Evolutionary conservation across 2,113 vertebrate species (phyloP).

Genomic region (Sula dactylatra): DNA sequence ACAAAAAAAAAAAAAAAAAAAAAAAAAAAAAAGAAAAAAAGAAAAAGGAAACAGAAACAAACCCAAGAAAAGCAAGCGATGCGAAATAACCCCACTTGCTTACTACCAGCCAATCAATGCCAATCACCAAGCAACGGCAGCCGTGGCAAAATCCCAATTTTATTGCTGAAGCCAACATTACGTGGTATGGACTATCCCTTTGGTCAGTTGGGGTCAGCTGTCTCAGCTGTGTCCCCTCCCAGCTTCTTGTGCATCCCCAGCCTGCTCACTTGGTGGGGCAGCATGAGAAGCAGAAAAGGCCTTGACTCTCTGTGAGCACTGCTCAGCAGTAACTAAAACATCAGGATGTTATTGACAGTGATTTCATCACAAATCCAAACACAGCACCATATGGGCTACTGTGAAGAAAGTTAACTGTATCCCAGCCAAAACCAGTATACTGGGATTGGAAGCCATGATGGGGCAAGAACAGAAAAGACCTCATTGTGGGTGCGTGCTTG

Average conservation of each 20-base stretch:
- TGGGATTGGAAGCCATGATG: accelerated
- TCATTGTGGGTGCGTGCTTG: accelerated
- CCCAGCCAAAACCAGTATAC: not conserved
- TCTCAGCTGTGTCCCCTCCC: accelerated
- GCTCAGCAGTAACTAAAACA: not conserved
- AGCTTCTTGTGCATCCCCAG: accelerated
- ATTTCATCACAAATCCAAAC: not conserved
- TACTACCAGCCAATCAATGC: accelerated
- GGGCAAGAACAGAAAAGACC: not conserved
- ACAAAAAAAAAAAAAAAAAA: no score
- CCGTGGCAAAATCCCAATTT: not conserved
- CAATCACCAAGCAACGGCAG: not conserved
- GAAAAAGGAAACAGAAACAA: not conserved
- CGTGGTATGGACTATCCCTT: accelerated
- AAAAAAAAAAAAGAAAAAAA: no score
- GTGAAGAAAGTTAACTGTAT: not conserved
- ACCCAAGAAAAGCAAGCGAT: not conserved
- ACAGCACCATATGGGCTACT: not conserved
- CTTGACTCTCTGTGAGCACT: not conserved
- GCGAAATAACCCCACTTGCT: accelerated
- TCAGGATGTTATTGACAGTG: no score
- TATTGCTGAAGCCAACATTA: not conserved
- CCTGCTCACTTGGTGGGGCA: accelerated
- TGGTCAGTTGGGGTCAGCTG: not conserved
- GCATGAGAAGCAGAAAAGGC: not conserved